Base-by-base conservation (phyloP, 2,797 vertebrate genomes). In the Rhinatrema bivittatum region DNA sequence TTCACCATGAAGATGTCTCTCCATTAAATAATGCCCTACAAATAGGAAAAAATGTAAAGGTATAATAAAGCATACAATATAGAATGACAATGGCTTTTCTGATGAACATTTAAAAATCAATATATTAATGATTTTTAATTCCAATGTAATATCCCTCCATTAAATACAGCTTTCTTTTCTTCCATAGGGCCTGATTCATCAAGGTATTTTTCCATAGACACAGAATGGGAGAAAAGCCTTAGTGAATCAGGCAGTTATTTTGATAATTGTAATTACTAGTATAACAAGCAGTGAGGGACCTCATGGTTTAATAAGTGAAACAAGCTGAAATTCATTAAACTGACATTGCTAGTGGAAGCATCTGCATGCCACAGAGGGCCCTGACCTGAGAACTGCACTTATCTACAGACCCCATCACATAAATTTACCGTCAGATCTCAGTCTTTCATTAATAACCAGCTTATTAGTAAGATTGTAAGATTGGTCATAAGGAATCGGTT, bases 241-340 rank as follows among this genome's bases (percentile, higher is more conserved):
- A n/a, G n/a, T n/a, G n/a, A n/a, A n/a, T n/a, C n/a, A n/a, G n/a
- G n/a, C n/a, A n/a, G n/a, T 42, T 52, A 46, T 58, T 46, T 46
- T 53, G 35, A 46, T 55, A 42, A 50, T 54, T 59, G 47, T 53
- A 56, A 55, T 62, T 61, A 54, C 62, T 56, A 56, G 59, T 62
- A 66, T 49, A 30, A 30, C 39, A 63, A 66, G 45, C 60, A 66
- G 64, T 57, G 60, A 51, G 60, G 51, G 50, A 64, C 29, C 56
- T 55, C 50, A 68, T 56, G 52, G 41, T 46, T 43, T 57, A 62
- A 62, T 62, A 66, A 67, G 57, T 70, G 64, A 74, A 63, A 49
- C 49, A 66, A 61, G 68, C 54, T 70, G 59, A 72, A 74, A 74
- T 72, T 68, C 74, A 72, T 72, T 66, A 68, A 67, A 50, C 40